A percentile compares a stretch with the other conserved stretches of the same genome.
Conservation (phyloP, 2,113 vertebrate genomes). For the Nettapus auritus region DNA sequence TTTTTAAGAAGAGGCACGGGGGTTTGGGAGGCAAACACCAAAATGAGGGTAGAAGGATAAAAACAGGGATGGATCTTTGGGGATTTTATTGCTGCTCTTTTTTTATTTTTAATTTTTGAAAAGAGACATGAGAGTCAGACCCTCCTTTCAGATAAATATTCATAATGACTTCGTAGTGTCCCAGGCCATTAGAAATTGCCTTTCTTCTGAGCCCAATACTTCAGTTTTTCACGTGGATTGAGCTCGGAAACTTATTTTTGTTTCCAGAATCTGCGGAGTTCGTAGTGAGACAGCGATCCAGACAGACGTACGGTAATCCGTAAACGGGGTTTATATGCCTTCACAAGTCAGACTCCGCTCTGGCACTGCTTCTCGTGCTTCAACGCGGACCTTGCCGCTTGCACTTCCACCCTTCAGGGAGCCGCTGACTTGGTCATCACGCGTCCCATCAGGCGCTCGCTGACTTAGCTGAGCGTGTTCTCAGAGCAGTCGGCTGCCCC, state of each 20-base stretch:
- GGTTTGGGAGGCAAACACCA: conserved; percentile 2
- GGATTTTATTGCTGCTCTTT: background rate
- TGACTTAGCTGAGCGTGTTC: accelerated
- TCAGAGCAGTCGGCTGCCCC: background rate
- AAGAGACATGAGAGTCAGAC: background rate
- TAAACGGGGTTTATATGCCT: background rate
- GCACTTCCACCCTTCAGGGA: accelerated
- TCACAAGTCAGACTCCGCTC: accelerated
- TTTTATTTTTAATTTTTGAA: background rate
- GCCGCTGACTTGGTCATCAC: accelerated
- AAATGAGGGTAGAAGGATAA: conserved; percentile 48
- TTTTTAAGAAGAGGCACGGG: background rate
- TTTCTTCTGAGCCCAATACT: background rate
- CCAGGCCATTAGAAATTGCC: conserved; percentile 33
- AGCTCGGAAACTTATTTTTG: background rate
- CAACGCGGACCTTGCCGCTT: background rate
- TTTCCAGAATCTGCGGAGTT: background rate
- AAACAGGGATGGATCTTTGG: background rate
- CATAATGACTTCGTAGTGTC: background rate
- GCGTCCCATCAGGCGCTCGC: accelerated
- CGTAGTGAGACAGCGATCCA: accelerated
- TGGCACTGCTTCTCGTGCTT: accelerated
- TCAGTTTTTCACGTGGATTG: background rate
- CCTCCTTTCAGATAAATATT: conserved; percentile 5
- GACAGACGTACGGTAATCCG: background rate